Evolutionary conservation across 2,797 vertebrate genomes (phyloP).

Genomic region (Cephalopachus bancanus): DNA sequence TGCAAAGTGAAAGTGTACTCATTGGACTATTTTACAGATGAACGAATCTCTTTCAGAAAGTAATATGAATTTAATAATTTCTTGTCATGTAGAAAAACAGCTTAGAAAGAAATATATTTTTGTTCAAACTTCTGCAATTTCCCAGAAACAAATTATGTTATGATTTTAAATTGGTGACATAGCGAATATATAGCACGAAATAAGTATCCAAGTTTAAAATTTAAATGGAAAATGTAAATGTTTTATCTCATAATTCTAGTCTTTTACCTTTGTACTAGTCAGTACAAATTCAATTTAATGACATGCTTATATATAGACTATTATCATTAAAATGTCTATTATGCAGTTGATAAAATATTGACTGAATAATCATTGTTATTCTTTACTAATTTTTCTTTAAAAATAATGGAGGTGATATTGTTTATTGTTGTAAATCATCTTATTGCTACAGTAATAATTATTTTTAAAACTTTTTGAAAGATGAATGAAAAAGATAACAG

Average conservation of each 20-base stretch:
- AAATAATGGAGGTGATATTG: not conserved
- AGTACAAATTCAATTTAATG: slow-evolving; percentile 48
- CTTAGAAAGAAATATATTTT: not conserved
- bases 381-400: slow-evolving; percentile 22
- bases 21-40: not conserved
- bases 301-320: not conserved
- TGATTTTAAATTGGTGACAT: not conserved
- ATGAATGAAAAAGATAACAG: not conserved
- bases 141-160: slow-evolving; percentile 20
- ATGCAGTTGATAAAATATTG: not conserved
- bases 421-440: slow-evolving; percentile 13
- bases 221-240: slow-evolving; percentile 27
- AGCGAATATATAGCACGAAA: not conserved
- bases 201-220: not conserved
- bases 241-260: slow-evolving; percentile 31
- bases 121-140: slow-evolving; percentile 36
- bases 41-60: slow-evolving; percentile 43
- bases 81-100: slow-evolving; percentile 45
- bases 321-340: not conserved
- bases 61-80: slow-evolving; percentile 26
- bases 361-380: slow-evolving; percentile 5
- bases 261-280: slow-evolving; percentile 52
- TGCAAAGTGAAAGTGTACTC: not conserved
- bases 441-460: not conserved
- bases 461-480: slow-evolving; percentile 27